Evolutionary conservation across 2,113 vertebrate genomes (phyloP), one percentile per base, ranked within the genome.

Genomic region (Brachionichthys hirsutus): DNA sequence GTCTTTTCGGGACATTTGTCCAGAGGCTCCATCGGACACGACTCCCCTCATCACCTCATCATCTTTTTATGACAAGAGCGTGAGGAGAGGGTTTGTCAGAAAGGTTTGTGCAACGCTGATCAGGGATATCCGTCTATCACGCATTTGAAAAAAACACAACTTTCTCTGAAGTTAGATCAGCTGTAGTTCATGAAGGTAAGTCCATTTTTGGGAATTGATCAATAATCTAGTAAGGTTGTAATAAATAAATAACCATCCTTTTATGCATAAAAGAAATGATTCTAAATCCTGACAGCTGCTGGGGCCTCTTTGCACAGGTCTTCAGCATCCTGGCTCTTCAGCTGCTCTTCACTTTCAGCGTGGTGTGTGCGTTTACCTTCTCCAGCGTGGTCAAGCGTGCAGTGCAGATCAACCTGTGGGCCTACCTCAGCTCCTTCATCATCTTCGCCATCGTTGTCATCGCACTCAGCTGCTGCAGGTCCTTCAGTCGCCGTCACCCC

Each of bases 311-410:
- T 12, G 1, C 47, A 35, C 77, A 91, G 91, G 90, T 92, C 60
- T 92, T 91, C 63, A 41, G 83, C 50, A 77, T 92, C 49, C 56
- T 92, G 62, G 89, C 83, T 0, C 38, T 92, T 15, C 89, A 91
- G 89, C 75, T 92, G 54, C 61, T 92, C 22, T 82, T 91, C 75
- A 92, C 90, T 49, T 92, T 91, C 77, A 75, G 70, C 0, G 70
- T 91, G 12, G 90, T 91, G 58, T 89, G 85, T 15, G 45, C 90
- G 36, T 92, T 92, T 86, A 92, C 90, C 55, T 92, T 91, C 80
- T 89, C 87, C 41, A 40, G 10, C 0, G 73, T 42, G 2, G 72
- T 91, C 38, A 88, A 78, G 62, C 0, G 16, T 1, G 85, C 52
- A 0, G 87, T 92, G 42, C 72, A 82, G 59, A 0, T 0, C 0